phyloP scores from a whole-genome alignment of 2,888 invertebrate genomes.

The Lasioglossum pauxillum region DNA sequence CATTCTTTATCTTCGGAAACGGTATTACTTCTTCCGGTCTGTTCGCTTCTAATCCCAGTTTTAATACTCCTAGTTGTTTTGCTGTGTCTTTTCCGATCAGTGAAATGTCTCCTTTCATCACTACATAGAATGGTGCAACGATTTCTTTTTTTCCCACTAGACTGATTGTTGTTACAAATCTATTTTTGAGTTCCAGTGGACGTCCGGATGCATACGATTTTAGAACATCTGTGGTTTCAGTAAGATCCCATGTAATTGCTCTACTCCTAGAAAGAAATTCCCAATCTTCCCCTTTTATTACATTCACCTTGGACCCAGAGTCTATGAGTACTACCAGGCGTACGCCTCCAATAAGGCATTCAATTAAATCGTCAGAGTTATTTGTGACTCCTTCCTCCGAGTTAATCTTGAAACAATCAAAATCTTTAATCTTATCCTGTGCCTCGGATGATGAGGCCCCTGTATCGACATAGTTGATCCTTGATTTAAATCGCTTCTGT shows the following conservation, averaged over 20 bases:
- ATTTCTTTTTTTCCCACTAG: not conserved
- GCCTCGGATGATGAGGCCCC: not conserved
- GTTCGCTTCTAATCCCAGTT: not conserved
- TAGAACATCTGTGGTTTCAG: not conserved
- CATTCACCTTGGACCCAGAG: conserved; percentile 7
- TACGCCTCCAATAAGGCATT: not conserved
- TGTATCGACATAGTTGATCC: not conserved
- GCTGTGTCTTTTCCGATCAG: conserved; percentile 6
- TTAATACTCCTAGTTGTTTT: conserved; percentile 4
- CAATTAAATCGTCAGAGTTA: not conserved
- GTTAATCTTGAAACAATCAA: conserved; percentile 13
- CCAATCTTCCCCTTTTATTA: conserved; percentile 7
- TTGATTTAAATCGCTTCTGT: conserved; percentile 2
- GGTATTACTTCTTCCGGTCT: not conserved
- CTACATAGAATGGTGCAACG: not conserved
- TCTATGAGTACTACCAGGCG: not conserved
- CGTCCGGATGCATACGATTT: not conserved
- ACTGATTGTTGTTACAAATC: not conserved
- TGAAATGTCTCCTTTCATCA: not conserved
- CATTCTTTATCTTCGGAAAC: conserved; percentile 2
- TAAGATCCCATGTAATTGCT: not conserved
- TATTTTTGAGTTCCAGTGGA: not conserved
- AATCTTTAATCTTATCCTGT: not conserved
- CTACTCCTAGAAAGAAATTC: not conserved
- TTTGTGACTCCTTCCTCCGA: not conserved